Evolutionary conservation across 2,113 vertebrate species (phyloP).

Genomic region (Saccopteryx bilineata): DNA sequence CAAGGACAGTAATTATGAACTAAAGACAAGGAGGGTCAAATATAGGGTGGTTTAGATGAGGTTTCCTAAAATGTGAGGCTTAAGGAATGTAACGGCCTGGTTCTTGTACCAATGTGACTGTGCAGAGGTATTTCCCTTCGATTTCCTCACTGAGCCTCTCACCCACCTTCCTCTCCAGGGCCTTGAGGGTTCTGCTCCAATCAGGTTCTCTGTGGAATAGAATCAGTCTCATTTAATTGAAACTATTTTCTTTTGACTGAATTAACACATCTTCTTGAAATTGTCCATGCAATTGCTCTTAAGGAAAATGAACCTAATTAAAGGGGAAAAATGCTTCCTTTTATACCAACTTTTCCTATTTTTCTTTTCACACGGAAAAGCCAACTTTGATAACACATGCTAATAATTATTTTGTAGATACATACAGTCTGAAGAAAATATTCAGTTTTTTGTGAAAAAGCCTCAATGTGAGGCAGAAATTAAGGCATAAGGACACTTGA

Average conservation of each 20-base stretch:
- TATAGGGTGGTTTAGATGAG: not conserved
- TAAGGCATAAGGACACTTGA: not conserved
- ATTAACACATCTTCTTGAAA: not conserved
- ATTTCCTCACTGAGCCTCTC: not conserved
- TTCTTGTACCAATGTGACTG: not conserved
- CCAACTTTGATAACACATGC: not conserved
- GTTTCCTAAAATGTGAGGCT: not conserved
- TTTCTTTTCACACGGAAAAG: not conserved
- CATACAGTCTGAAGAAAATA: not conserved
- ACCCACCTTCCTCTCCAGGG: not conserved
- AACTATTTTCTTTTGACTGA: not conserved
- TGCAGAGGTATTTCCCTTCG: not conserved
- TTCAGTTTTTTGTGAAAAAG: not conserved
- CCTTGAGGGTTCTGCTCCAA: not conserved
- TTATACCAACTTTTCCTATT: not conserved
- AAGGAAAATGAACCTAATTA: not conserved
- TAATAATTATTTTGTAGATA: not conserved
- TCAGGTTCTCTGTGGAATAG: not conserved
- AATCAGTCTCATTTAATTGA: not conserved
- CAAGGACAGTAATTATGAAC: not conserved
- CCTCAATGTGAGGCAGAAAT: not conserved
- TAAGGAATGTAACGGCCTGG: not conserved
- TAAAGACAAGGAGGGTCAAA: not conserved
- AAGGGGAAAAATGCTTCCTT: not conserved
- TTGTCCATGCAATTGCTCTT: not conserved